A percentile compares a stretch with the other conserved stretches of the same genome.
Conservation (phyloP, 2,797 vertebrate species). For the Sternarchorhynchus goeldii region DNA sequence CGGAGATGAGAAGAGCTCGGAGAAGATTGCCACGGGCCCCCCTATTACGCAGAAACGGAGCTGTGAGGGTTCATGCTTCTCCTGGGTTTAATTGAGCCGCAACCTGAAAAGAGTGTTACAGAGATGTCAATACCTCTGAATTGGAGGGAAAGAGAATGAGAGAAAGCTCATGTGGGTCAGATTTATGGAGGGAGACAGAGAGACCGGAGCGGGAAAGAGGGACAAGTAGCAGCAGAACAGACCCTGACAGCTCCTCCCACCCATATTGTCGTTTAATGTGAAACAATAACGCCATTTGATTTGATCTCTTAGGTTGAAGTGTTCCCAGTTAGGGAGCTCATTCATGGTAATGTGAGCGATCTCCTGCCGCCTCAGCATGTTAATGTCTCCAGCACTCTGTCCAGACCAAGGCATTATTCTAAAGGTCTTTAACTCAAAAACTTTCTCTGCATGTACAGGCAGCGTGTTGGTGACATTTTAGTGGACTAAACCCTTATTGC, state of each 20-base stretch:
- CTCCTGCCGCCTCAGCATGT: conserved; percentile 46
- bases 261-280: conserved; percentile 48
- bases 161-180: conserved; percentile 30
- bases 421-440: conserved; percentile 34
- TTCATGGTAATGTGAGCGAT: conserved; percentile 42
- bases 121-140: conserved; percentile 47
- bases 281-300: conserved; percentile 51
- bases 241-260: conserved; percentile 52
- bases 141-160: conserved; percentile 24
- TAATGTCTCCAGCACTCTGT: conserved; percentile 46
- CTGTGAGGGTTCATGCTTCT: conserved; percentile 41
- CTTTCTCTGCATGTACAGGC: not conserved
- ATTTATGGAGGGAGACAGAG: conserved; percentile 24
- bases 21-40: conserved; percentile 15
- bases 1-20: conserved; percentile 26
- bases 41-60: conserved; percentile 10
- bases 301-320: conserved; percentile 40
- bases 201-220: conserved; percentile 34
- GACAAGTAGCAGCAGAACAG: conserved; percentile 46
- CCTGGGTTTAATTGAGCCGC: conserved; percentile 33
- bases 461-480: conserved; percentile 22
- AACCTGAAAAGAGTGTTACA: conserved; percentile 39
- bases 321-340: conserved; percentile 38
- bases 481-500: not conserved
- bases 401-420: conserved; percentile 20